These are phyloP conservation scores for Martes flavigula DNA, from an alignment of 2,797 vertebrate genomes.

Conservation along the genomic window DNA sequence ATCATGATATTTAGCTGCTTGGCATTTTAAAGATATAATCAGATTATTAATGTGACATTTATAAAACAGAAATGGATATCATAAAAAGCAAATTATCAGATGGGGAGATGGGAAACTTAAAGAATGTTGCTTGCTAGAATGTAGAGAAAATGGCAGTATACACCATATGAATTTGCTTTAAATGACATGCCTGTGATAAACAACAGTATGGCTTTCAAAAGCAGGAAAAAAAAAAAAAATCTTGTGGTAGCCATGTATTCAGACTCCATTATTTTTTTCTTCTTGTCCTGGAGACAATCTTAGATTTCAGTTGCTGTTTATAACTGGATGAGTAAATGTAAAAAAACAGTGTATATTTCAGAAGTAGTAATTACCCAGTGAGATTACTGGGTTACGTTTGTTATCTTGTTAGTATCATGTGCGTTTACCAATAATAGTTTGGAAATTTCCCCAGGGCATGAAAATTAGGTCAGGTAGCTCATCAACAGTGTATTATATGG, in stretches of 20 bases:
- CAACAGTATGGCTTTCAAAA: conserved; percentile 44
- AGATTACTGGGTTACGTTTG: conserved; percentile 74
- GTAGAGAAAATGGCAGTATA: conserved; percentile 62
- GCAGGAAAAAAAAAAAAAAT: not conserved
- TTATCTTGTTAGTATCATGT: conserved; percentile 75
- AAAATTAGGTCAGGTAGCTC: conserved; percentile 58
- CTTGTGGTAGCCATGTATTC: not conserved
- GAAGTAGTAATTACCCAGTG: conserved; percentile 74
- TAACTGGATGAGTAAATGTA: conserved; percentile 67
- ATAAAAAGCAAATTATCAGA: conserved; percentile 56
- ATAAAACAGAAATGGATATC: conserved; percentile 48
- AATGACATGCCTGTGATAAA: conserved; percentile 61
- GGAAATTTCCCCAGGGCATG: conserved; percentile 60
- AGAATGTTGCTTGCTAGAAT: conserved; percentile 29
- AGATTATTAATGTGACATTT: conserved; percentile 61
- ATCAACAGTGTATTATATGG: conserved; percentile 58
- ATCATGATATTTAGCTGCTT: conserved; percentile 51
- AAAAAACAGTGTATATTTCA: conserved; percentile 49
- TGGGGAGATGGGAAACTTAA: not conserved
- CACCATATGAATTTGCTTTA: conserved; percentile 31
- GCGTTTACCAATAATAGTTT: conserved; percentile 67
- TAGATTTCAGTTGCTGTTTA: conserved; percentile 64
- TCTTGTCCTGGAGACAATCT: not conserved
- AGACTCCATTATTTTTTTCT: not conserved
- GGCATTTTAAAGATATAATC: conserved; percentile 67